A percentile compares a stretch with the other conserved stretches of the same genome.
Conservation (phyloP, 2,113 vertebrate genomes). For the Microcebus jonahi region DNA sequence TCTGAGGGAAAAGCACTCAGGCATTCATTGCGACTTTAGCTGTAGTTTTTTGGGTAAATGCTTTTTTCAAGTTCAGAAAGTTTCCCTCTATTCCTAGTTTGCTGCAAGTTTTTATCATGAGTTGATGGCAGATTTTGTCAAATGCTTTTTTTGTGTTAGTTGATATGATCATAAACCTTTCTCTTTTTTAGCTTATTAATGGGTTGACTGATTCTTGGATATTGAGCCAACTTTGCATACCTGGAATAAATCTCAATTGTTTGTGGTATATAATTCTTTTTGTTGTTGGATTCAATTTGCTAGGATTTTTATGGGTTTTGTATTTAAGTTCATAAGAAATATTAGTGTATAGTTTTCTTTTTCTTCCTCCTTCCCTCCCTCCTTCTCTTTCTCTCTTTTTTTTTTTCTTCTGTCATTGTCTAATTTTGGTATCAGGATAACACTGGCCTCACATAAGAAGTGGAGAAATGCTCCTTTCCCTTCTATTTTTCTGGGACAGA, state of each 20-base stretch:
- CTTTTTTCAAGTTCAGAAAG: neutral
- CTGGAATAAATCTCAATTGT: neutral
- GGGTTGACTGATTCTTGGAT: neutral
- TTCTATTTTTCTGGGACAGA: neutral
- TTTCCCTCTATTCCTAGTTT: neutral
- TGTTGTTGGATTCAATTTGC: neutral
- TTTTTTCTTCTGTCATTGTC: neutral
- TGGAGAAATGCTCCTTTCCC: neutral
- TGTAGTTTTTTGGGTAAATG: neutral
- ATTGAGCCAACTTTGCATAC: neutral
- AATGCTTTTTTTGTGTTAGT: neutral
- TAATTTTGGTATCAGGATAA: neutral
- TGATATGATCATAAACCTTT: neutral
- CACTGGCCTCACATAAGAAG: neutral
- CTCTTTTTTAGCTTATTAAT: neutral
- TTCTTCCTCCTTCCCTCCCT: neutral
- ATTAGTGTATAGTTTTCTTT: too few species aligned
- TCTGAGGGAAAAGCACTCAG: neutral
- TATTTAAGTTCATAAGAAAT: neutral
- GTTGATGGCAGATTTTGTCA: neutral
- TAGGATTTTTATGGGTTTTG: neutral
- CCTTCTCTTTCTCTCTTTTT: neutral
- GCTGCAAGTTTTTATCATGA: neutral
- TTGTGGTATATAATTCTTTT: neutral
- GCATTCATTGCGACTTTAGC: neutral